Percentiles rank a stretch among this genome's conserved stretches.
Evolutionary conservation across 1,140 invertebrate species (phyloP).

Genomic region (Bacillus rossius): DNA sequence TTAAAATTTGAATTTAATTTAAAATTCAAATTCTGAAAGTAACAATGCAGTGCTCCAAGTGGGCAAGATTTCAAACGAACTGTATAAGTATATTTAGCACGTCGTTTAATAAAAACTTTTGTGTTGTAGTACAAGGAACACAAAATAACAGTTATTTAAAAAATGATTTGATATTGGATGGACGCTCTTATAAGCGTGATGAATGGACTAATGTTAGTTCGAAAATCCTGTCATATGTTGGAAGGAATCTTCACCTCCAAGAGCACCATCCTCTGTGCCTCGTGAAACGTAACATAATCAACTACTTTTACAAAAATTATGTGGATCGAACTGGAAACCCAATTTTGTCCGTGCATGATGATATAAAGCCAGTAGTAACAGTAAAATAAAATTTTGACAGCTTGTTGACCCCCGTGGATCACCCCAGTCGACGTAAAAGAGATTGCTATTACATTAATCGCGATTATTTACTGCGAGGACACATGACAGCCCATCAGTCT

Average conservation of each 20-base stretch:
- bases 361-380: slow-evolving; percentile 76
- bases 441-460: slow-evolving; percentile 94
- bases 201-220: slow-evolving; percentile 83
- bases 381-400: slow-evolving; percentile 86
- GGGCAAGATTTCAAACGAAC: no score
- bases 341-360: slow-evolving; percentile 82
- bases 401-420: slow-evolving; percentile 73
- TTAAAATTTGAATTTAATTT: no score
- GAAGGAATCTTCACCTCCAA: slow-evolving; percentile 70
- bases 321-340: slow-evolving; percentile 71
- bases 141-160: no score
- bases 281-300: slow-evolving; percentile 71
- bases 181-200: slow-evolving; percentile 43
- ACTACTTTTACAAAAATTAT: slow-evolving; percentile 81
- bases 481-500: slow-evolving; percentile 92
- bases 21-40: no score
- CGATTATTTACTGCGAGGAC: slow-evolving; percentile 73
- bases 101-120: no score
- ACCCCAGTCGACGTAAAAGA: slow-evolving; percentile 66
- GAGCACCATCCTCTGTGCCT: slow-evolving; percentile 78
- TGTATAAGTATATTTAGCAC: no score
- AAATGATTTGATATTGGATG: not conserved
- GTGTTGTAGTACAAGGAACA: no score
- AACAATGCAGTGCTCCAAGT: no score
- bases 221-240: slow-evolving; percentile 72